Percentiles rank a stretch among this genome's conserved stretches.
These are phyloP conservation scores for Araneus ventricosus DNA, from an alignment of 1,140 invertebrate species.

Conservation along the genomic window DNA sequence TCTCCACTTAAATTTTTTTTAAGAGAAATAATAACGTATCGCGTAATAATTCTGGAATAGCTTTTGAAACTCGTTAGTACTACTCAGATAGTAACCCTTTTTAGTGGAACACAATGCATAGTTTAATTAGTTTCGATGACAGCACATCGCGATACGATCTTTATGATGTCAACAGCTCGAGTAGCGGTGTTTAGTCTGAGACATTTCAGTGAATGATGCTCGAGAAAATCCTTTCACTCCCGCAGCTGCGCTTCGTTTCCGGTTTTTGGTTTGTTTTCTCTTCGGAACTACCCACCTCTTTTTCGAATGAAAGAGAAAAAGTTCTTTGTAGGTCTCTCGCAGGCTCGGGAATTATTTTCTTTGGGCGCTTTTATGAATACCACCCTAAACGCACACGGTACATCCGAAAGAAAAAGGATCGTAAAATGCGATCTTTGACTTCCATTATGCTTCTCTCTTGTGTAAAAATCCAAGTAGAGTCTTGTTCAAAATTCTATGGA, in stretches of 20 bases:
- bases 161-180: constrained; percentile 19
- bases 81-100: too few relatives aligned
- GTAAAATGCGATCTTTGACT: neutral
- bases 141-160: neutral
- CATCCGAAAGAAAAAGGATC: neutral
- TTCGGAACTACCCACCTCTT: neutral
- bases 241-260: constrained; percentile 25
- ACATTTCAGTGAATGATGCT: neutral
- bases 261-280: constrained; percentile 15
- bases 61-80: too few relatives aligned
- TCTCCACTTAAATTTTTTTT: too few relatives aligned
- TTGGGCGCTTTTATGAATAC: neutral
- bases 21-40: too few relatives aligned
- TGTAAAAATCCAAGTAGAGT: too few relatives aligned
- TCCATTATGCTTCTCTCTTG: neutral
- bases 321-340: neutral
- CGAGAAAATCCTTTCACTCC: constrained; percentile 16
- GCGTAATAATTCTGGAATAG: too few relatives aligned
- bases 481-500: too few relatives aligned
- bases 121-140: constrained; percentile 40
- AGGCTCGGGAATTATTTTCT: neutral
- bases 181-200: constrained; percentile 17
- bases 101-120: neutral
- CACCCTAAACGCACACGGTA: neutral
- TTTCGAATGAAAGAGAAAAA: neutral